phyloP scores from a whole-genome alignment of 1,140 invertebrate species.

The Subanguina moxae region DNA sequence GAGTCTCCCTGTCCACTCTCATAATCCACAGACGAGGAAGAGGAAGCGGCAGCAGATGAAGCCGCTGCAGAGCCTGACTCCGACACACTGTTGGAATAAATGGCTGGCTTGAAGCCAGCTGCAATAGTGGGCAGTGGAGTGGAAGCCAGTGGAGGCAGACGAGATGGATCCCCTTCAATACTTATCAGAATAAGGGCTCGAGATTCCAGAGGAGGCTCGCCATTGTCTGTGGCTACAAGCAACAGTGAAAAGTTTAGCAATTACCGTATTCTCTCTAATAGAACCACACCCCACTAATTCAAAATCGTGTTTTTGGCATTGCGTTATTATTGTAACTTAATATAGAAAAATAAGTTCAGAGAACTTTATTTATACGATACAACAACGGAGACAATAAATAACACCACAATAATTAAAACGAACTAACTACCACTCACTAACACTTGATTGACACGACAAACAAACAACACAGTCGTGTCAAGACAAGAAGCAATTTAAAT shows the following conservation, averaged over 20 bases:
- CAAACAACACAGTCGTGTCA: too few species aligned
- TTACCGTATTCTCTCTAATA: too few species aligned
- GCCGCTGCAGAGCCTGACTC: slow-evolving; percentile 2
- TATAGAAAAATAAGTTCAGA: too few species aligned
- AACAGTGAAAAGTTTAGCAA: slow-evolving; percentile 9
- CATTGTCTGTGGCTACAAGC: slow-evolving; percentile 48
- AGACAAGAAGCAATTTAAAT: too few species aligned
- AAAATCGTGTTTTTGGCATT: too few species aligned
- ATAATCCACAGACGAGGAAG: background rate
- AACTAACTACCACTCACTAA: too few species aligned
- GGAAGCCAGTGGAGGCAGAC: slow-evolving; percentile 8
- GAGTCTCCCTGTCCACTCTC: background rate
- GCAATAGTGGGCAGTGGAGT: background rate
- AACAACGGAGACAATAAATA: too few species aligned
- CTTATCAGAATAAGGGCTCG: slow-evolving; percentile 35
- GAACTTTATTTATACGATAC: too few species aligned
- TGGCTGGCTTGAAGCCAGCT: background rate
- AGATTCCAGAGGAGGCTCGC: slow-evolving; percentile 52
- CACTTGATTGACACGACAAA: too few species aligned
- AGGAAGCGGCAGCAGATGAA: background rate
- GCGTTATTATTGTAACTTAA: too few species aligned
- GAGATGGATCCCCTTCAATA: slow-evolving; percentile 35
- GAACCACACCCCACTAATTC: too few species aligned
- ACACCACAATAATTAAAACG: too few species aligned
- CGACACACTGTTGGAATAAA: background rate